Evolutionary conservation across 2,113 vertebrate species (phyloP).

Genomic region (Chloropsis cyanopogon): DNA sequence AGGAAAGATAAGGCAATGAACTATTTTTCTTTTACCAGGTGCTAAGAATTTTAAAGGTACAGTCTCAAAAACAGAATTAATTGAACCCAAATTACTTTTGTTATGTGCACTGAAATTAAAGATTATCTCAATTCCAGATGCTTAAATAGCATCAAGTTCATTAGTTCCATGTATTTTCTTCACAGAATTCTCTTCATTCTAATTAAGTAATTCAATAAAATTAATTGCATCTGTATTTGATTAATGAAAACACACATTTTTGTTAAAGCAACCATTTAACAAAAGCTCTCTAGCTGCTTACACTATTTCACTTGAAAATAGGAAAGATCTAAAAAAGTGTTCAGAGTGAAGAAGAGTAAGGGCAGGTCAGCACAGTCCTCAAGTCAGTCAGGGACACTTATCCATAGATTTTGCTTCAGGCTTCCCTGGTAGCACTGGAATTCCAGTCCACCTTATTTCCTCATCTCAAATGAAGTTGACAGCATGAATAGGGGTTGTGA

Average conservation of each 20-base stretch:
- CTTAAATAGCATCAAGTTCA: slow-evolving; percentile 38
- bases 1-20: background rate
- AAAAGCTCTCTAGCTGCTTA: background rate
- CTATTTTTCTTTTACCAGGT: background rate
- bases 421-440: background rate
- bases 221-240: slow-evolving; percentile 74
- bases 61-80: background rate
- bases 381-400: background rate
- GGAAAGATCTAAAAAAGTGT: background rate
- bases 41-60: background rate
- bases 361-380: background rate
- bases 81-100: slow-evolving; percentile 11
- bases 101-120: slow-evolving; percentile 54
- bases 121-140: slow-evolving; percentile 53
- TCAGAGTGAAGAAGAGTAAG: background rate
- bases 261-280: slow-evolving; percentile 33
- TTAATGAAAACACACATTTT: slow-evolving; percentile 69
- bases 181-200: slow-evolving; percentile 53
- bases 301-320: background rate
- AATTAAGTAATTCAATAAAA: slow-evolving; percentile 70
- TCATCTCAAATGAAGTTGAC: background rate
- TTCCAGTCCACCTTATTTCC: background rate
- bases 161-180: slow-evolving; percentile 64
- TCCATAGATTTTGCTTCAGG: background rate
- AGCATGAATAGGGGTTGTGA: background rate